These are phyloP conservation scores for Perdita meconis DNA, from an alignment of 2,888 invertebrate species.

Conservation along the genomic window DNA sequence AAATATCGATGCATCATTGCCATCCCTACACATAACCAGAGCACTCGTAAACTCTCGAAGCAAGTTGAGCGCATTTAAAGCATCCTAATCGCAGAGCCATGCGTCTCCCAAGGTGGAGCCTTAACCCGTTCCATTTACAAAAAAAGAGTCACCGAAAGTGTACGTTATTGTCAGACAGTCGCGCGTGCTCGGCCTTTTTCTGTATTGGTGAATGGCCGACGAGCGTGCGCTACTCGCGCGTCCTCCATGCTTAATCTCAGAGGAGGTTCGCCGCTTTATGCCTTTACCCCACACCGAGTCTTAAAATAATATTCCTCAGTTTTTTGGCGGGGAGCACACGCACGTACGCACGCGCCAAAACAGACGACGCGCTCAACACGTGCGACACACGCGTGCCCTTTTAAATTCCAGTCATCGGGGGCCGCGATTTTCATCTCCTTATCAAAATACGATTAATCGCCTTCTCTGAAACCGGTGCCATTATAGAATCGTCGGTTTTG, in stretches of 20 bases:
- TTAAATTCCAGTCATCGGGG: constrained; percentile 56
- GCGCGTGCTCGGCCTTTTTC: constrained; percentile 66
- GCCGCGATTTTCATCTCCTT: constrained; percentile 29
- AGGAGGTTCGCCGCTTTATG: constrained; percentile 81
- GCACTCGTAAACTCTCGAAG: no score
- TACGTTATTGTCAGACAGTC: constrained; percentile 46
- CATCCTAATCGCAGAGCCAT: neutral
- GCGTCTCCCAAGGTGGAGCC: neutral
- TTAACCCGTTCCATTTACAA: neutral
- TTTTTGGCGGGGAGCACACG: constrained; percentile 73
- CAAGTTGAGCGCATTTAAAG: neutral
- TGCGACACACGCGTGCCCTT: constrained; percentile 80
- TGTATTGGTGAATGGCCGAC: constrained; percentile 57
- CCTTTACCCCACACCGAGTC: constrained; percentile 82
- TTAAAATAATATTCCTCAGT: constrained; percentile 83
- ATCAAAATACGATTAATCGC: constrained; percentile 31
- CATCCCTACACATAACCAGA: no score
- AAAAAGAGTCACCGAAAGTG: constrained; percentile 19
- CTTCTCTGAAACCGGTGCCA: neutral
- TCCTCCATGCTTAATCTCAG: constrained; percentile 81
- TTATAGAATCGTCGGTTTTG: neutral
- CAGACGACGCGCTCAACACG: constrained; percentile 76
- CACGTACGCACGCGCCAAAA: constrained; percentile 74
- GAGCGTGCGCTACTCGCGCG: constrained; percentile 57
- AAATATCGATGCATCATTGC: no score